phyloP scores from a whole-genome alignment of 2,113 vertebrate species.

The Rhynchopsitta pachyrhyncha region DNA sequence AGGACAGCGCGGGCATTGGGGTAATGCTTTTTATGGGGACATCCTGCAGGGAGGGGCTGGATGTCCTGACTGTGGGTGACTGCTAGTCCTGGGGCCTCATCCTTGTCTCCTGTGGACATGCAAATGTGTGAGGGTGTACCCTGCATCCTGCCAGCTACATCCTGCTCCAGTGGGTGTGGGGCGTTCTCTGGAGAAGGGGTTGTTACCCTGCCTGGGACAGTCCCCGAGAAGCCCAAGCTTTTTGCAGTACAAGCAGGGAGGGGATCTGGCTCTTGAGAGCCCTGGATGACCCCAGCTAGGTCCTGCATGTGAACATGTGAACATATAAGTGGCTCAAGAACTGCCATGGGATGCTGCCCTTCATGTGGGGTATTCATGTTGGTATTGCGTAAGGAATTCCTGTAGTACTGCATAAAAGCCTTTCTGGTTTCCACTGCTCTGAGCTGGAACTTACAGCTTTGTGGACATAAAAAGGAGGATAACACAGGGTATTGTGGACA shows the following conservation, averaged over 20 bases:
- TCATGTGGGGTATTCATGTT: not conserved
- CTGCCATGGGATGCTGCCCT: not conserved
- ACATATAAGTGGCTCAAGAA: not conserved
- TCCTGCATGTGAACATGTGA: not conserved
- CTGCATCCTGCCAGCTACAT: too few species aligned
- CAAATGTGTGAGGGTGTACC: too few species aligned
- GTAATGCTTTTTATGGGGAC: not conserved
- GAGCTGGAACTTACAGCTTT: not conserved
- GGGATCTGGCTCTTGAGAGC: not conserved
- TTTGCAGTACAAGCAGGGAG: not conserved
- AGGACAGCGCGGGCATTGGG: not conserved
- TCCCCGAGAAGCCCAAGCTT: not conserved
- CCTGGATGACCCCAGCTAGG: fast-evolving
- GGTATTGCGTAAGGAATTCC: not conserved
- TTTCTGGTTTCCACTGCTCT: not conserved
- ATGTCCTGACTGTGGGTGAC: not conserved
- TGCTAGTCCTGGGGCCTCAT: not conserved
- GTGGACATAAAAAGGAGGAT: not conserved
- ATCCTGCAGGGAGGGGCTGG: not conserved
- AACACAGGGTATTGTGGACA: not conserved
- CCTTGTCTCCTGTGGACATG: too few species aligned
- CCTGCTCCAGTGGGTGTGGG: too few species aligned
- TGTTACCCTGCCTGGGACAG: too few species aligned
- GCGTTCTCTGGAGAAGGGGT: too few species aligned
- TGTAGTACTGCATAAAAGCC: not conserved